Evolutionary conservation across 1,140 invertebrate genomes (phyloP).

Genomic region (Nephotettix cincticeps): DNA sequence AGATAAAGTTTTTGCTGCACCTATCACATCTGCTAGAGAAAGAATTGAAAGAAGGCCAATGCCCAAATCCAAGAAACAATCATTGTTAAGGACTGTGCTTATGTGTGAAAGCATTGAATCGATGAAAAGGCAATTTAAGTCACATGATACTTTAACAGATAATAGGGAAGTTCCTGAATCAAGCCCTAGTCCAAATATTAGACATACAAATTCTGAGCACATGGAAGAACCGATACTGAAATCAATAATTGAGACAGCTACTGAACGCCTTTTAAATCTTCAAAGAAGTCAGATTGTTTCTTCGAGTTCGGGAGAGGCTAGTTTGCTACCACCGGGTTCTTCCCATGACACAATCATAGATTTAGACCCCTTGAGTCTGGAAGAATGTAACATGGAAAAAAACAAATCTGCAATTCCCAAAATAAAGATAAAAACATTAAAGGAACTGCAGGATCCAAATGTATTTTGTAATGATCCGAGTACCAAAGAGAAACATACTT

Average conservation of each 20-base stretch:
- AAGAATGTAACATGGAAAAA: too few species aligned
- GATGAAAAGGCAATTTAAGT: background rate
- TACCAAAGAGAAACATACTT: background rate
- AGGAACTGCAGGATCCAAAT: background rate
- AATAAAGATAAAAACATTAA: slow-evolving; percentile 15
- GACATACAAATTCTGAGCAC: background rate
- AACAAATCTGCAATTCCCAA: background rate
- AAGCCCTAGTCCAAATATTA: background rate
- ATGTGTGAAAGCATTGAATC: background rate
- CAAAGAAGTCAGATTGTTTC: background rate
- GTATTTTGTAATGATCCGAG: background rate
- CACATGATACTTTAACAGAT: background rate
- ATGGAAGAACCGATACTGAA: background rate
- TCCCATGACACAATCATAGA: too few species aligned
- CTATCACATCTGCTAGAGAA: background rate
- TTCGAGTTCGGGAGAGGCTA: too few species aligned
- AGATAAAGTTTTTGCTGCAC: too few species aligned
- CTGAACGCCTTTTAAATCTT: background rate
- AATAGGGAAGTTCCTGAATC: background rate
- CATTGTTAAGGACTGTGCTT: background rate
- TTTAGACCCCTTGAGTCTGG: too few species aligned
- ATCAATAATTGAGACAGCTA: background rate
- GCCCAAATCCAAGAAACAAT: slow-evolving; percentile 15
- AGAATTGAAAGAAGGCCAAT: background rate
- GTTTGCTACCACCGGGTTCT: too few species aligned